Conservation (phyloP, 1,140 invertebrate genomes). For the Magallana gigas region DNA sequence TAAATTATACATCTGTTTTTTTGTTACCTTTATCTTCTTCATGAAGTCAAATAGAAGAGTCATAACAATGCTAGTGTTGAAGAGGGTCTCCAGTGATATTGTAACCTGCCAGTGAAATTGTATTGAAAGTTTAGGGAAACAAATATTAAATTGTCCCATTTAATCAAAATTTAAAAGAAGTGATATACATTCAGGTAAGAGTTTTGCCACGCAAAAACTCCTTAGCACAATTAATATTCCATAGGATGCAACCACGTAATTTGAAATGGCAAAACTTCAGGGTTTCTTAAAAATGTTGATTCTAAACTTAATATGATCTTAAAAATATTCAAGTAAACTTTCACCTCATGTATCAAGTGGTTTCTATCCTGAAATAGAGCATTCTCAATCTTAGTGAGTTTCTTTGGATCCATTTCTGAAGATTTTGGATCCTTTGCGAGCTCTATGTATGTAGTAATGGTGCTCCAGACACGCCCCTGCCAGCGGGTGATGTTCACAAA, state of each 20-base stretch:
- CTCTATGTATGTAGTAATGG: constrained; percentile 2
- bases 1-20: no score
- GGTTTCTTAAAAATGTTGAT: no score
- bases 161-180: no score
- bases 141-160: no score
- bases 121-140: no score
- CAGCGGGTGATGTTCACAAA: not conserved
- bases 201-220: no score
- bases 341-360: not conserved
- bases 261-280: no score
- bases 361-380: constrained; percentile 6
- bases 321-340: no score
- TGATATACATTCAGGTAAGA: no score
- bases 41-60: constrained; percentile 19
- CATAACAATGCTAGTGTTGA: constrained; percentile 23
- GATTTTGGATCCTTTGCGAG: not conserved
- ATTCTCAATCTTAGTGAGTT: constrained; percentile 11
- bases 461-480: constrained; percentile 21
- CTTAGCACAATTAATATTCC: no score
- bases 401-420: not conserved
- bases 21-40: constrained; percentile 21
- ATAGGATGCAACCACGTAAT: no score
- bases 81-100: constrained; percentile 8
- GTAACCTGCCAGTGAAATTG: constrained; percentile 4
- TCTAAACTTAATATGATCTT: no score